Base-by-base conservation (phyloP, 2,113 vertebrate genomes). In the Alethe castanea region DNA sequence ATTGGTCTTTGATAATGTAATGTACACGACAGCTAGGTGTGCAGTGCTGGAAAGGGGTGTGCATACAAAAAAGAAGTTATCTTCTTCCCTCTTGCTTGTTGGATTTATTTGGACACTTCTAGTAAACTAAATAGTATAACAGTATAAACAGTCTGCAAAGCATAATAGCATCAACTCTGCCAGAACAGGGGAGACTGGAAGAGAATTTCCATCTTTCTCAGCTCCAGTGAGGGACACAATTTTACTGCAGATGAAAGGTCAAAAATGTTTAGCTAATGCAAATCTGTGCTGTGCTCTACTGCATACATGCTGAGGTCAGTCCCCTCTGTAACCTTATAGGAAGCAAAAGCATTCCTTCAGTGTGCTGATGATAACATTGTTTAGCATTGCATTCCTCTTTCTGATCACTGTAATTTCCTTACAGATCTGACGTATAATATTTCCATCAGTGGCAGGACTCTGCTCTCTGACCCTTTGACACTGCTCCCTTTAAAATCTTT, bases 241-340 rank as follows among this genome's bases (percentile, higher is more conserved):
- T 97, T 97, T 96, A 96, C 71, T 94, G 82, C 80, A 96, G 87
- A 94, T 69, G 47, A 33, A 92, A 97, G 88, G 95, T 95, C 92
- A 96, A 92, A 97, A 97, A 96, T 94, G 89, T 96, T 97, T 97
- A 95, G 66, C 82, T 96, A 95, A 96, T 89, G 73, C 85, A 94
- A 94, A 66, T 86, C 72, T 95, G 84, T 94, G 64, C 88, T 90
- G 86, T 12, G 8, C 57, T 92, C 62, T 90, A 64, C 81, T 89
- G 83, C 60, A 59, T 78, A 69, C 42, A 89, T 92, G 77, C 88
- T 82, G 81, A 92, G 81, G 73, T 90, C 86, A 72, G n/a, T 12
- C 70, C 60, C 29, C 42, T 90, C 47, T 65, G 60, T 86, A 92
- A 84, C 59, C 47, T 69, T 80, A 67, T 5, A 94, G 95, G 86